These are phyloP conservation scores for Mellivora capensis DNA, from an alignment of 2,113 vertebrate species.

Conservation along the genomic window DNA sequence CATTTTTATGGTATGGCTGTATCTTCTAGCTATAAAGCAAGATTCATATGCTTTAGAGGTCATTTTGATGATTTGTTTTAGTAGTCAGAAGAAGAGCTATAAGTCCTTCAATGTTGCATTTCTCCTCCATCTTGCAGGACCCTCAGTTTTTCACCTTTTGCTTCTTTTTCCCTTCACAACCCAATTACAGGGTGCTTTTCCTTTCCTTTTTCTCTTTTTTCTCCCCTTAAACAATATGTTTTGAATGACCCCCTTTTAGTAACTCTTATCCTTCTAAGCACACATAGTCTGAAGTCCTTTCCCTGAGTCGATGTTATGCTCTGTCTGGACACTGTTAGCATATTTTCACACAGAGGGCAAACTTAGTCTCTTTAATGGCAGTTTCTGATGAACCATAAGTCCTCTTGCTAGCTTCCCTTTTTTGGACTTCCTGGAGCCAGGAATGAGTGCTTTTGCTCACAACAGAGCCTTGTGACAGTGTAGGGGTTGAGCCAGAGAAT, in stretches of 20 bases:
- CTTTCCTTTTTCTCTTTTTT: not conserved
- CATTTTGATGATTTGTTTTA: not conserved
- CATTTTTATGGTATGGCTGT: not conserved
- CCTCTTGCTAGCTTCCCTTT: not conserved
- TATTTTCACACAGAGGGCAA: not conserved
- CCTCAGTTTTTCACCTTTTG: not conserved
- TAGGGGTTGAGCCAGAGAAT: not conserved
- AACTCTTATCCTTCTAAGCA: not conserved
- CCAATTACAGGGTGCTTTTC: not conserved
- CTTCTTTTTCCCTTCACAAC: not conserved
- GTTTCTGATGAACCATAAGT: not conserved
- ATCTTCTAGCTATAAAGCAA: not conserved
- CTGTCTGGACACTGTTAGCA: not conserved
- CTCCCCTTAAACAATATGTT: not conserved
- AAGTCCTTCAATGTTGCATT: not conserved
- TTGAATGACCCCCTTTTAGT: not conserved
- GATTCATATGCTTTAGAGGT: not conserved
- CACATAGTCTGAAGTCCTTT: not conserved
- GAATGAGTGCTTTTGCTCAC: not conserved
- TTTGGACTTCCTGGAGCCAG: not conserved
- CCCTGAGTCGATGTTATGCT: not conserved
- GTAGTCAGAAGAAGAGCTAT: not conserved
- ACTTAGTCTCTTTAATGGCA: not conserved
- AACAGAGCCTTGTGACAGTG: not conserved
- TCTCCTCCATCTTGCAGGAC: not conserved